Evolutionary conservation across 2,797 vertebrate genomes (phyloP).

Genomic region (Tamandua tetradactyla): DNA sequence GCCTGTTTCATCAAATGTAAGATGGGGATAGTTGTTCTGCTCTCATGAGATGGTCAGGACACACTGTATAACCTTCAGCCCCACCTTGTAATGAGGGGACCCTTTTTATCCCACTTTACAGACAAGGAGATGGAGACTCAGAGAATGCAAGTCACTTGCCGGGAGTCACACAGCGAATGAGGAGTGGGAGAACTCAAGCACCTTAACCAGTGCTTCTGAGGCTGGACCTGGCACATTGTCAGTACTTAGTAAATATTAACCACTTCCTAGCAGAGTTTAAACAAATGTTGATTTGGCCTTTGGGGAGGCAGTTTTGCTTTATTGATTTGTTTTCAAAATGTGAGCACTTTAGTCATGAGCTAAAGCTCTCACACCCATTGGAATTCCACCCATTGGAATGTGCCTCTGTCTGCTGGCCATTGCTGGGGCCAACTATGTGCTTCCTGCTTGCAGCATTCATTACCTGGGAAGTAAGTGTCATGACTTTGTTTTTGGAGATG

Average conservation of each 20-base stretch:
- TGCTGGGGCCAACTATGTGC: neutral
- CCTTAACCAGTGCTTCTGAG: neutral
- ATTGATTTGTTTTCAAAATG: neutral
- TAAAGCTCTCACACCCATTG: no score
- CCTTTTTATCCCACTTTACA: neutral
- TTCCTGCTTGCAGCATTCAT: accelerated
- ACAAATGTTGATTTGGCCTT: neutral
- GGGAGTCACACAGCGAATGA: neutral
- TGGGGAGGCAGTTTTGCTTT: neutral
- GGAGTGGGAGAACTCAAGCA: neutral
- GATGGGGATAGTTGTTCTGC: neutral
- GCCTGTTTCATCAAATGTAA: neutral
- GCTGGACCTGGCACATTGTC: accelerated
- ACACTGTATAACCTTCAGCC: neutral
- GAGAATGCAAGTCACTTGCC: neutral
- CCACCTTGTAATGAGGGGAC: neutral
- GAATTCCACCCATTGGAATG: accelerated
- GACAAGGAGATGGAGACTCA: neutral
- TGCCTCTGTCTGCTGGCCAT: neutral
- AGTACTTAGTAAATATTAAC: neutral
- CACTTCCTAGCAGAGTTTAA: accelerated
- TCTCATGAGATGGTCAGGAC: neutral
- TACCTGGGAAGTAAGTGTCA: neutral
- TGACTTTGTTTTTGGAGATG: neutral
- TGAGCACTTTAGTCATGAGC: accelerated